phyloP scores from a whole-genome alignment of 2,113 vertebrate species.

The Lophotis ruficrista region DNA sequence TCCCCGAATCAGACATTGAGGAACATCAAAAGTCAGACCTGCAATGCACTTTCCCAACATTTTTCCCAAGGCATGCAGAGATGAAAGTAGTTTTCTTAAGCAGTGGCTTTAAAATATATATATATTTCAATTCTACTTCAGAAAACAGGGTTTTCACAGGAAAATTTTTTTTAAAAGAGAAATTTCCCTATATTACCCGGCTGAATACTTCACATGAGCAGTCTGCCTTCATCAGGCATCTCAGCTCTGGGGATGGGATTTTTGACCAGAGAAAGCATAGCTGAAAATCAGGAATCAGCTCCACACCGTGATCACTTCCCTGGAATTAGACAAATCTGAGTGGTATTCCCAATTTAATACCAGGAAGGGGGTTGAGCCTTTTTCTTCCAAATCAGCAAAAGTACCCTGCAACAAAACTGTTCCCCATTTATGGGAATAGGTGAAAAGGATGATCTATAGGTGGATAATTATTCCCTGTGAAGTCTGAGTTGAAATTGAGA shows the following conservation, averaged over 20 bases:
- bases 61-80: not conserved
- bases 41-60: not conserved
- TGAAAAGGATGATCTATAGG: not conserved
- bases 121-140: not conserved
- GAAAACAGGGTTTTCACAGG: not conserved
- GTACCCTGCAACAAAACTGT: not conserved
- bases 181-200: not conserved
- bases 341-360: not conserved
- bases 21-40: not conserved
- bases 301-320: rapidly evolving
- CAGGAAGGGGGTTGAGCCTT: not conserved
- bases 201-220: not conserved
- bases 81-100: not conserved
- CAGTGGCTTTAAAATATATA: not conserved
- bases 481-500: not conserved
- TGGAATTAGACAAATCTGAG: rapidly evolving
- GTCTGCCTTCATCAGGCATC: not conserved
- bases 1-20: not conserved
- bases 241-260: not conserved
- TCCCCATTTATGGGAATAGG: rapidly evolving
- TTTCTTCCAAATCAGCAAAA: not conserved
- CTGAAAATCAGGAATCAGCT: not conserved
- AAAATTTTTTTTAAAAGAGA: not conserved
- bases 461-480: not conserved
- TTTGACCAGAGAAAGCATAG: not conserved